Evolutionary conservation across 2,113 vertebrate genomes (phyloP).

Genomic region (Chlorocebus sabaeus): DNA sequence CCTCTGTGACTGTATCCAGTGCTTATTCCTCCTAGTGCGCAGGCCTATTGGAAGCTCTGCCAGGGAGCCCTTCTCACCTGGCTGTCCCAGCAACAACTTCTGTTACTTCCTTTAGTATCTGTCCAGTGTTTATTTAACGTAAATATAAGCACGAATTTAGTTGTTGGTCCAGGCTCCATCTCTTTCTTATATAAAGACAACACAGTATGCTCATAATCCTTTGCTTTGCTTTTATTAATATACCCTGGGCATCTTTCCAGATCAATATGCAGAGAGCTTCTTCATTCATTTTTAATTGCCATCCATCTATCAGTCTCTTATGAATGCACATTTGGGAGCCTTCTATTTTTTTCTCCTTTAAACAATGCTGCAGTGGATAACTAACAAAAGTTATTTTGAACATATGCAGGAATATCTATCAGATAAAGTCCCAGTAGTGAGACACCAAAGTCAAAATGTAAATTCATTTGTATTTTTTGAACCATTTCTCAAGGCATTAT

Average conservation of each 20-base stretch:
- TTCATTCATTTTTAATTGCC: not conserved
- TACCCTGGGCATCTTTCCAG: not conserved
- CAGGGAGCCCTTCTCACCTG: too few species aligned
- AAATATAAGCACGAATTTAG: not conserved
- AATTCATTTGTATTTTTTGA: not conserved
- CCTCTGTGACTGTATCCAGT: too few species aligned
- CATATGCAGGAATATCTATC: not conserved
- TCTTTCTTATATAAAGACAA: not conserved
- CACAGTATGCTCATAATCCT: not conserved
- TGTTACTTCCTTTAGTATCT: not conserved
- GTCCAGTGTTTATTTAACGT: not conserved
- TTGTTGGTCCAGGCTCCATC: rapidly evolving
- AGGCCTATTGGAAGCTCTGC: too few species aligned
- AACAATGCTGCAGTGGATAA: not conserved
- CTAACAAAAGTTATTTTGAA: not conserved
- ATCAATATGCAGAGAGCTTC: not conserved
- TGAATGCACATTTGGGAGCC: not conserved
- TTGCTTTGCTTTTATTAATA: not conserved
- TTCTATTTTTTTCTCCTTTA: not conserved
- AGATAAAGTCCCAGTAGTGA: not conserved
- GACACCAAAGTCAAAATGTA: not conserved
- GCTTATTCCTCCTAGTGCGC: too few species aligned
- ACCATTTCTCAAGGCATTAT: not conserved
- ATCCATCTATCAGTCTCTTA: not conserved
- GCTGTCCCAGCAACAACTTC: too few species aligned